These are phyloP conservation scores for Strigamia crassipes DNA, from an alignment of 2,888 invertebrate genomes.

Conservation along the genomic window DNA sequence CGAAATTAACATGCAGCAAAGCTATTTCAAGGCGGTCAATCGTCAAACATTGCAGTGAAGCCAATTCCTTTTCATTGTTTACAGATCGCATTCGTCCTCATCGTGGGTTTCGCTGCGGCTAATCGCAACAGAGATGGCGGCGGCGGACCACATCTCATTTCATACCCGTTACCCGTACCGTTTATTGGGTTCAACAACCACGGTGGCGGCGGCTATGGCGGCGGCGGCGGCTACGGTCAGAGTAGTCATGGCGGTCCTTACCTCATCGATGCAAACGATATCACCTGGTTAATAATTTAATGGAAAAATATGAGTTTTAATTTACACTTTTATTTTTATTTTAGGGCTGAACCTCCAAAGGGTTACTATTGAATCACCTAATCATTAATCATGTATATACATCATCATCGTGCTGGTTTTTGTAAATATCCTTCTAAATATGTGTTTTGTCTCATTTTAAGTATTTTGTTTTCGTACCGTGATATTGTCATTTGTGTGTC, in stretches of 20 bases:
- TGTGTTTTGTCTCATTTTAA: background rate
- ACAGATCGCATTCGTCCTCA: background rate
- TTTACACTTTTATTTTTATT: background rate
- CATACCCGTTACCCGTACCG: background rate
- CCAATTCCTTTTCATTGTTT: background rate
- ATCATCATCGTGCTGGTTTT: background rate
- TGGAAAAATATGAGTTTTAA: background rate
- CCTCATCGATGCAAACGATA: background rate
- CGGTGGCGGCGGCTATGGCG: background rate
- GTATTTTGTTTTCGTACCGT: background rate
- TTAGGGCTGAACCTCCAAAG: background rate
- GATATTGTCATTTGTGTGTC: constrained; percentile 12
- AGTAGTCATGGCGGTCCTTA: background rate
- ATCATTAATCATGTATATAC: background rate
- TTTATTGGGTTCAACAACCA: background rate
- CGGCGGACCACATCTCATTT: background rate
- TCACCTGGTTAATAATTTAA: background rate
- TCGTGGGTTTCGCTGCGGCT: background rate
- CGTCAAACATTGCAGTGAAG: background rate
- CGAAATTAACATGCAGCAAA: background rate
- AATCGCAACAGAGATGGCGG: background rate
- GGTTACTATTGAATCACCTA: background rate
- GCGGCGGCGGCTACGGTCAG: background rate
- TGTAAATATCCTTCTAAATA: constrained; percentile 6
- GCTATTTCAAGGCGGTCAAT: background rate